Conservation (phyloP, 2,113 vertebrate genomes). For the Lontra canadensis region DNA sequence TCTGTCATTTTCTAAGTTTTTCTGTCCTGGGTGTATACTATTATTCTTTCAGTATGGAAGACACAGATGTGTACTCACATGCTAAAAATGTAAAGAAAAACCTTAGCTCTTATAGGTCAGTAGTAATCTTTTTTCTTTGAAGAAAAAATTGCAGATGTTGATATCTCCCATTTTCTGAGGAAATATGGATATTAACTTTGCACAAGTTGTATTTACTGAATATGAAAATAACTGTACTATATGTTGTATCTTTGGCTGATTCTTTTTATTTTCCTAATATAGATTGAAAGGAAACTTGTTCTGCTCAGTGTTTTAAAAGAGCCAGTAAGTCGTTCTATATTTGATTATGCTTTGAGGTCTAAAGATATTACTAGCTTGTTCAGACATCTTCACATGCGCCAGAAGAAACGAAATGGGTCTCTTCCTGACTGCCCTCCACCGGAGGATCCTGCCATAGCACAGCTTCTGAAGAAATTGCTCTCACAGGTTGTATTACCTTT, state of each 20-base stretch:
- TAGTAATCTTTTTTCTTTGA: background rate
- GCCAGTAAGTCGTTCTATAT: slow-evolving; percentile 96
- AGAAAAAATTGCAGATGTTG: background rate
- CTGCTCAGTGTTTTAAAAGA: slow-evolving; percentile 97
- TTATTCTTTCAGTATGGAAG: background rate
- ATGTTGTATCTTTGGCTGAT: background rate
- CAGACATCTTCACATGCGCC: slow-evolving; percentile 93
- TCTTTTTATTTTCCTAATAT: slow-evolving; percentile 67
- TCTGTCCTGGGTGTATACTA: background rate
- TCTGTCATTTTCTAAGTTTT: background rate
- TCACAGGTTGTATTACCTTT: slow-evolving; percentile 89
- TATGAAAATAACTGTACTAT: background rate
- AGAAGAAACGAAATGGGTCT: slow-evolving; percentile 92
- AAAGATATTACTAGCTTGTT: slow-evolving; percentile 96
- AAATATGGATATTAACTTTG: background rate
- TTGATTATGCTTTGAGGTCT: slow-evolving; percentile 96
- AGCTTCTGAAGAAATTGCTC: slow-evolving; percentile 96
- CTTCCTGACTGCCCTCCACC: slow-evolving; percentile 93
- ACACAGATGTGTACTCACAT: background rate
- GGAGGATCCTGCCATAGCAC: slow-evolving; percentile 94
- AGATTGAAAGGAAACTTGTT: slow-evolving; percentile 98
- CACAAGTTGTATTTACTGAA: background rate
- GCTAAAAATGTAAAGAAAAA: background rate
- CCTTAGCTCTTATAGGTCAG: background rate
- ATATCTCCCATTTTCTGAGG: background rate